These are phyloP conservation scores for Aspidapion aeneum DNA, from an alignment of 2,888 invertebrate species.

Conservation along the genomic window DNA sequence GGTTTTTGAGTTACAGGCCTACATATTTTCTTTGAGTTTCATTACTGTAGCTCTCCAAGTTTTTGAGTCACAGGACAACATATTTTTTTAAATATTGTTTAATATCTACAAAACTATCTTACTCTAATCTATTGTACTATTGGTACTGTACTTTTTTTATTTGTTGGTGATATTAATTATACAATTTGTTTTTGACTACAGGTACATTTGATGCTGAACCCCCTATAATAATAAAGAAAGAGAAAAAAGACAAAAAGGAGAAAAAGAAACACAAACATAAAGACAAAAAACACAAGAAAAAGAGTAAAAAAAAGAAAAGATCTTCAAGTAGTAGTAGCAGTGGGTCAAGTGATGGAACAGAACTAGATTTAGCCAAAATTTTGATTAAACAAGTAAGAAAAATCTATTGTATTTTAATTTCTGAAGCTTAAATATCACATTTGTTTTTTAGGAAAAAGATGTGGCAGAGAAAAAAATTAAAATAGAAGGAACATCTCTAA, in stretches of 20 bases:
- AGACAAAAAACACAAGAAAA: conserved; percentile 54
- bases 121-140: no score
- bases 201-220: conserved; percentile 69
- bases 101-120: no score
- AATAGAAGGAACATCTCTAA: conserved; percentile 35
- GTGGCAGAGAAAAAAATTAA: conserved; percentile 41
- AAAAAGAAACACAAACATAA: conserved; percentile 60
- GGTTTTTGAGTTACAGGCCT: no score
- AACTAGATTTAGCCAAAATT: conserved; percentile 42
- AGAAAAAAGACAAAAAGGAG: conserved; percentile 48
- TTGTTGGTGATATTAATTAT: no score
- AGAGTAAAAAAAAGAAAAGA: conserved; percentile 47
- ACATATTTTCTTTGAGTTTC: no score
- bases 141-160: no score
- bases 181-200: no score
- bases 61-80: no score
- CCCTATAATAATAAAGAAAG: conserved; percentile 49
- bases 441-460: conserved; percentile 32
- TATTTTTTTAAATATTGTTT: no score
- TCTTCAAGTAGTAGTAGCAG: conserved; percentile 37
- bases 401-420: no score
- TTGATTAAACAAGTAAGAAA: conserved; percentile 41
- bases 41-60: no score
- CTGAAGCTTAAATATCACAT: not conserved
- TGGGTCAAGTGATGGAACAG: conserved; percentile 35